phyloP scores from a whole-genome alignment of 2,797 vertebrate genomes.

The Microtus californicus region DNA sequence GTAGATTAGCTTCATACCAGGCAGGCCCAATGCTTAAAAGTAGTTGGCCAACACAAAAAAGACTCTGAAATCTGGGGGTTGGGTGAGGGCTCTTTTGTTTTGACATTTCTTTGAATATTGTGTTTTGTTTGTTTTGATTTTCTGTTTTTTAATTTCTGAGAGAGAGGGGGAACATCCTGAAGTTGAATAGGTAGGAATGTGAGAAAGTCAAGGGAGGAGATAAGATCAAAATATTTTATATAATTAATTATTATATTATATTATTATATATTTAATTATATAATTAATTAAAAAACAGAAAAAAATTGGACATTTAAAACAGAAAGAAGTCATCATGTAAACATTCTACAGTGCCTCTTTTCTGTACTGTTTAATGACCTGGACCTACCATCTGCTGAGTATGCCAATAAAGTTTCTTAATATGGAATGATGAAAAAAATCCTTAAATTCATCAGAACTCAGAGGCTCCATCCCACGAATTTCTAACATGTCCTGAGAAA shows the following conservation, averaged over 20 bases:
- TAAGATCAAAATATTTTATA: not conserved
- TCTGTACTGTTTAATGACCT: not conserved
- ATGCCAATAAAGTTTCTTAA: not conserved
- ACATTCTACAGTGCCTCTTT: not conserved
- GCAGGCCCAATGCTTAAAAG: not conserved
- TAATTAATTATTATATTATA: not conserved
- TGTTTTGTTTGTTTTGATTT: not conserved
- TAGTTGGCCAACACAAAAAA: not conserved
- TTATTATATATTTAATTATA: too few species aligned
- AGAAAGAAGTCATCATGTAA: not conserved
- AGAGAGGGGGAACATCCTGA: not conserved
- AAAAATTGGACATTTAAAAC: not conserved
- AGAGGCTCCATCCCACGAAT: not conserved
- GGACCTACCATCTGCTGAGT: not conserved
- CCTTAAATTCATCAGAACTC: not conserved
- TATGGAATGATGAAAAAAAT: not conserved
- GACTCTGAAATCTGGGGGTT: not conserved
- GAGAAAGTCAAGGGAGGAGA: not conserved
- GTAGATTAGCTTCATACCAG: not conserved
- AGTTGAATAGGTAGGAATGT: not conserved
- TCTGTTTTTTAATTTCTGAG: not conserved
- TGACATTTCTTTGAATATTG: not conserved
- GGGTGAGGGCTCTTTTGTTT: too few species aligned
- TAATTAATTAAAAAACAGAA: not conserved
- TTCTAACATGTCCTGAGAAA: slow-evolving; percentile 38